Percentiles rank a stretch among this genome's conserved stretches.
Evolutionary conservation across 1,140 invertebrate species (phyloP).

Genomic region (Trinorchestia longiramus): DNA sequence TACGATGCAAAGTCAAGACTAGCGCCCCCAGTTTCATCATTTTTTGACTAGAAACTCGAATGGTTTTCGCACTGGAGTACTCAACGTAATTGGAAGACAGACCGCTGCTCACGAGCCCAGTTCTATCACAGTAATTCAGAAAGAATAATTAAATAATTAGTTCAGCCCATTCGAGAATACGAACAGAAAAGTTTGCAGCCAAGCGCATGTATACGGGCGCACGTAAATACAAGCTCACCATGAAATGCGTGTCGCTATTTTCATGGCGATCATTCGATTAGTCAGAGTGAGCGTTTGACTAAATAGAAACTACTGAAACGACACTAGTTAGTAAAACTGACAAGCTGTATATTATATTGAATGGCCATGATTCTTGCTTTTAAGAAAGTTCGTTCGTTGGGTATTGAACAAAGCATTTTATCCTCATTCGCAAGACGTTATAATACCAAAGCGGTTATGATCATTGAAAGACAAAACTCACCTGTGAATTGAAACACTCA

Average conservation of each 20-base stretch:
- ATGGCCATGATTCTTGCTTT: too few species aligned
- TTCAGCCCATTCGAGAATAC: not conserved
- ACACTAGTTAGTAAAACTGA: not conserved
- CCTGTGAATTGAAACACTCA: too few species aligned
- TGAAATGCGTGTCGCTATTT: not conserved
- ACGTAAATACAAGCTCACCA: not conserved
- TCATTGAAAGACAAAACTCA: too few species aligned
- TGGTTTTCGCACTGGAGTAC: not conserved
- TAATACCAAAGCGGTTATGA: too few species aligned
- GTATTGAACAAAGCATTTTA: too few species aligned
- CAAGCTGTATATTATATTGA: not conserved
- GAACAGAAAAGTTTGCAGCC: not conserved
- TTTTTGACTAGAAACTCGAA: not conserved
- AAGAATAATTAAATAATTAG: conserved; percentile 1
- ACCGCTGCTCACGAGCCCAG: not conserved
- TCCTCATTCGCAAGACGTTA: too few species aligned
- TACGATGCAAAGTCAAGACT: not conserved
- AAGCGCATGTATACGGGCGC: not conserved
- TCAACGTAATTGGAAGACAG: not conserved
- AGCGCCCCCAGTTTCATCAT: not conserved
- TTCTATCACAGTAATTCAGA: not conserved
- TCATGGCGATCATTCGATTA: not conserved
- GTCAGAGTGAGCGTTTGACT: not conserved
- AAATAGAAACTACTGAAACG: not conserved
- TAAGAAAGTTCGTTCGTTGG: too few species aligned